Evolutionary conservation across 2,113 vertebrate species (phyloP).

Genomic region (Entomyzon cyanotis): DNA sequence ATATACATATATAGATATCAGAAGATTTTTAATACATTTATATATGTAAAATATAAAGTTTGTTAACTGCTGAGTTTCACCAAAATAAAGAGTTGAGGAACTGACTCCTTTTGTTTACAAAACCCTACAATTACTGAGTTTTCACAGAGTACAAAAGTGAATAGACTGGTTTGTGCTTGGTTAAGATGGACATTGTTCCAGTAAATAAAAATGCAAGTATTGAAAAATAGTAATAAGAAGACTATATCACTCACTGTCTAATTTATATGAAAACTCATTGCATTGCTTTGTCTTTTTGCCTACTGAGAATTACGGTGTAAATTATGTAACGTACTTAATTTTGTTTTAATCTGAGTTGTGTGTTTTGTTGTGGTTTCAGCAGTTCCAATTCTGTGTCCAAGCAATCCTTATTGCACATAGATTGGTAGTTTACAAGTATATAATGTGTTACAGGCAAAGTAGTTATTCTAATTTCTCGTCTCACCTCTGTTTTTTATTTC

Average conservation of each 20-base stretch:
- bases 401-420: neutral
- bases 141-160: neutral
- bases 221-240: neutral
- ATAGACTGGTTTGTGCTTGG: neutral
- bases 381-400: neutral
- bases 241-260: neutral
- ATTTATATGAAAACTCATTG: neutral
- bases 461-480: conserved; percentile 13
- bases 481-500: neutral
- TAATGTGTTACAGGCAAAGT: conserved; percentile 32
- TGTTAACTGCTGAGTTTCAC: neutral
- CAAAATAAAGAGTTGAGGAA: neutral
- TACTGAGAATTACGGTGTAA: neutral
- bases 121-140: neutral
- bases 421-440: conserved; percentile 5
- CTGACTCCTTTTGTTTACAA: neutral
- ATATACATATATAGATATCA: neutral
- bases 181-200: neutral
- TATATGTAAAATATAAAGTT: neutral
- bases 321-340: conserved; percentile 3
- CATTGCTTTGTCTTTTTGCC: neutral
- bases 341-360: neutral
- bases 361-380: conserved; percentile 1
- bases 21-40: neutral
- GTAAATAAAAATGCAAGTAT: neutral